Evolutionary conservation across 1,140 invertebrate species (phyloP), one percentile per base, ranked within the genome.

Genomic region (Apis florea): DNA sequence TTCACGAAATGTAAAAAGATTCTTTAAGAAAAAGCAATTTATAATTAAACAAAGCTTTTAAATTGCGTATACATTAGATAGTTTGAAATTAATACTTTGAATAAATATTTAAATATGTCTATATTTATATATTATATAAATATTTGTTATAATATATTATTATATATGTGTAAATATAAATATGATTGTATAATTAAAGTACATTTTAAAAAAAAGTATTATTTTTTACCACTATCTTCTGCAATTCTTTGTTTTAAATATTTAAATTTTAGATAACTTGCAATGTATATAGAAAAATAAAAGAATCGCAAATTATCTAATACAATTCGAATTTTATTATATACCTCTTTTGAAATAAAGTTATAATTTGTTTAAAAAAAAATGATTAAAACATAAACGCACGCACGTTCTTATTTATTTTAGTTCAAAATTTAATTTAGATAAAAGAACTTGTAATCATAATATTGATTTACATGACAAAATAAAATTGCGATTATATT

Each of bases 131-230:
- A 82, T 47, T n/a, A n/a, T 63, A 61, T 12, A 11, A 63, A 68
- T 69, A 69, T 69, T 76, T 82, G 13, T 82, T 70, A 77, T 6
- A 10, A 31, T 17, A 3, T 56, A 31, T 82, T 69, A 54, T 77
- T 70, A n/a, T 82, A 56, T 82, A 82, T 63, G 56, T 82, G 76
- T 76, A 21, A 82, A 63, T 63, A 13, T 69, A 31, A 78, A 12
- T 40, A 72, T 59, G 53, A 61, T 64, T 72, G n/a, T 19, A 13
- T 24, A 63, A 40, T 40, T 40, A 40, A 40, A 40, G 6, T 40
- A 40, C 31, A 40, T 40, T 40, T 40, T 40, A n/a, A 47, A 51
- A 26, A 69, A 21, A 40, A 26, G 8, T n/a, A 19, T 72, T 24
- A 13, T 61, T 1, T 40, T 8, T 70, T 17, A 53, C 12, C 11